These are phyloP conservation scores for Paragorgia papillata DNA, from an alignment of 92 coral and sea anemone species.

Conservation along the genomic window DNA sequence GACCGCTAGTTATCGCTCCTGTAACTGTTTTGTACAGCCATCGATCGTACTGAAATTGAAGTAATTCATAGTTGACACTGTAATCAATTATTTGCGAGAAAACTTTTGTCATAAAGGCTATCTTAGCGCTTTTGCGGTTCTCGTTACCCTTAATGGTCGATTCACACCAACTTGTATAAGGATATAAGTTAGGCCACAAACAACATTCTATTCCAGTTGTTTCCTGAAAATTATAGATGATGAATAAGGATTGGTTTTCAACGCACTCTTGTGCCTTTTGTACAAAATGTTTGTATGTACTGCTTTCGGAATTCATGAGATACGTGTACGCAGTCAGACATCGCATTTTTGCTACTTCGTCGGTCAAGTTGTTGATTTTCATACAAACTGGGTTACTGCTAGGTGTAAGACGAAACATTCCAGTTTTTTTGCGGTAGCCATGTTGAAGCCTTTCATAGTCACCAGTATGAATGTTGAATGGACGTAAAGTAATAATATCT, in stretches of 20 bases:
- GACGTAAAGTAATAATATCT: background rate
- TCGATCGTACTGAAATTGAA: constrained; percentile 31
- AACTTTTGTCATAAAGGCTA: background rate
- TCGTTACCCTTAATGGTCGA: background rate
- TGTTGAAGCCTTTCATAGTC: background rate
- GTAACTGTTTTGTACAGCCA: constrained; percentile 42
- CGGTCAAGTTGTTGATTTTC: background rate
- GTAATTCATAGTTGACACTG: constrained; percentile 3
- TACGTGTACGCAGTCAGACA: too few species aligned
- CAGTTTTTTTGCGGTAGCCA: background rate
- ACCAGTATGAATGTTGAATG: background rate
- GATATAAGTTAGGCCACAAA: constrained; percentile 15
- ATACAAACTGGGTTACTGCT: background rate
- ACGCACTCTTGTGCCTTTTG: too few species aligned
- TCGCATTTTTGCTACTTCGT: too few species aligned
- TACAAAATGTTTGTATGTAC: too few species aligned
- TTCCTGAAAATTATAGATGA: background rate
- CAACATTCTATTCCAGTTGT: background rate
- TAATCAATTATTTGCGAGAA: background rate
- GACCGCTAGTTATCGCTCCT: constrained; percentile 35
- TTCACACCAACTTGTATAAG: background rate
- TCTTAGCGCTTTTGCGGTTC: background rate
- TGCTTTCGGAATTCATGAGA: too few species aligned
- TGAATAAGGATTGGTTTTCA: background rate
- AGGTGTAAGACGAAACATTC: background rate